Conservation (phyloP, 2,888 invertebrate species). For the Ormia ochracea region DNA sequence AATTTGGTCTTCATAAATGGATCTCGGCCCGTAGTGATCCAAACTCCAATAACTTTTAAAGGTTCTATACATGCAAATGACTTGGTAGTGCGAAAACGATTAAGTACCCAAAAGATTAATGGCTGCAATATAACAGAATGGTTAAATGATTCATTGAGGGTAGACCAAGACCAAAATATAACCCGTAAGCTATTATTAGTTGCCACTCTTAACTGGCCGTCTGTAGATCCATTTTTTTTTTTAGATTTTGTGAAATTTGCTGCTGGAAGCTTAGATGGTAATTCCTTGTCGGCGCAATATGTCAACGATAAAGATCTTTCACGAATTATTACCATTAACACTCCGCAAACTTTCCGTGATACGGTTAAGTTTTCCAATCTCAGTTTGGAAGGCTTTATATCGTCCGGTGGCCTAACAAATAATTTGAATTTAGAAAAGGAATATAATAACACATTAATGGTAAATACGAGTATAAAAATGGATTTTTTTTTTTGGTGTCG, state of each 20-base stretch:
- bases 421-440: constrained; percentile 76
- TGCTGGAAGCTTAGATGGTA: constrained; percentile 75
- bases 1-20: constrained; percentile 76
- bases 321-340: constrained; percentile 77
- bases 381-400: constrained; percentile 68
- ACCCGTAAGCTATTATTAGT: constrained; percentile 63
- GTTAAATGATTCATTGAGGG: constrained; percentile 76
- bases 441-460: constrained; percentile 78
- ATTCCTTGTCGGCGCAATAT: constrained; percentile 73
- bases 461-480: constrained; percentile 68
- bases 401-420: constrained; percentile 75
- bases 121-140: constrained; percentile 76
- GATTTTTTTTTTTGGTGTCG: constrained; percentile 56
- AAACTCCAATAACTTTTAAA: constrained; percentile 74
- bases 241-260: constrained; percentile 77
- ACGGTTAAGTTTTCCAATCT: constrained; percentile 74
- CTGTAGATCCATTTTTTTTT: background rate
- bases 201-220: no score
- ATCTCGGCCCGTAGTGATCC: constrained; percentile 66
- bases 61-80: constrained; percentile 69
- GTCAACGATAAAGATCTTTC: constrained; percentile 78
- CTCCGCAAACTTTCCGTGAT: constrained; percentile 76
- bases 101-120: constrained; percentile 72
- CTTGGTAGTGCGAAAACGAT: constrained; percentile 66
- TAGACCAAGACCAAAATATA: constrained; percentile 72